Evolutionary conservation across 2,797 vertebrate genomes (phyloP).

Genomic region (Falco berigora): DNA sequence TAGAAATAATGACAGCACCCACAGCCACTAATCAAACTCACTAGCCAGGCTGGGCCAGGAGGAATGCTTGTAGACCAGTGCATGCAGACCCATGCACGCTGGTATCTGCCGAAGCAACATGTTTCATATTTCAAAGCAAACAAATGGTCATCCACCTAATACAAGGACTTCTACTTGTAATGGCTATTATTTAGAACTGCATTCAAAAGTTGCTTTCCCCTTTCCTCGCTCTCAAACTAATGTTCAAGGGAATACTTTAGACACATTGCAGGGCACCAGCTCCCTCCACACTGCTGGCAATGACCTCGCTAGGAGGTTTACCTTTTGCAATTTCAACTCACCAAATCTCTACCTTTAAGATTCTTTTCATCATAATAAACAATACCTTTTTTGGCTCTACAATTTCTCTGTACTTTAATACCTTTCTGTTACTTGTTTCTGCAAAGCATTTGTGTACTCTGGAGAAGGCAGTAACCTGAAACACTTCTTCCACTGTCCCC

Average conservation of each 20-base stretch:
- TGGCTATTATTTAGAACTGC: background rate
- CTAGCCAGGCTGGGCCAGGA: background rate
- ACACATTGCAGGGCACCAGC: background rate
- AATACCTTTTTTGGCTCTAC: background rate
- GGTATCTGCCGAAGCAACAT: background rate
- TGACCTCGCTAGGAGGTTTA: background rate
- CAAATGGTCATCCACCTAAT: background rate
- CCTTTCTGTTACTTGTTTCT: background rate
- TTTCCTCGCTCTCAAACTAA: background rate
- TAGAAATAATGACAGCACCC: background rate
- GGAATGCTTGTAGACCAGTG: fast-evolving
- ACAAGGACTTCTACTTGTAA: background rate
- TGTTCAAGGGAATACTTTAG: background rate
- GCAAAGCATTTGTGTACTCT: background rate
- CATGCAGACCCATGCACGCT: fast-evolving
- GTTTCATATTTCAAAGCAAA: background rate
- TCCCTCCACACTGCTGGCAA: background rate
- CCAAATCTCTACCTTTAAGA: background rate
- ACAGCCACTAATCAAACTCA: background rate
- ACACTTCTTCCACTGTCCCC: background rate
- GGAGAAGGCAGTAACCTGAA: background rate
- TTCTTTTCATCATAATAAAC: background rate
- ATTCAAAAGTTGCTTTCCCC: too few relatives aligned
- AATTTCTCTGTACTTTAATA: background rate
- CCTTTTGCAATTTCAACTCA: background rate